These are phyloP conservation scores for Busseola fusca DNA, from an alignment of 2,888 invertebrate species.

Conservation along the genomic window DNA sequence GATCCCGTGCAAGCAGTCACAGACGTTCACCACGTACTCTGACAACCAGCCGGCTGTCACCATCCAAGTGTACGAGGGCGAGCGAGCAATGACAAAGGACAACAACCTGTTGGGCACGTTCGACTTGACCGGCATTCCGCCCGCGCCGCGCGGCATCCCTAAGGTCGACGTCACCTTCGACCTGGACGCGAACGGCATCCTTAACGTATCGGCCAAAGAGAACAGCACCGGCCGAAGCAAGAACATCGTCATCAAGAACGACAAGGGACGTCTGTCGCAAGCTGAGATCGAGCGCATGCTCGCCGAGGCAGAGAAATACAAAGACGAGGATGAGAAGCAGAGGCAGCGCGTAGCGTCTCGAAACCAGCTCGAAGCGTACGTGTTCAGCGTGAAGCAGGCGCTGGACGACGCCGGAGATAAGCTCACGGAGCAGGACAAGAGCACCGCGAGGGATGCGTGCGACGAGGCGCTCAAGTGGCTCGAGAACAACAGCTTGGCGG, in stretches of 20 bases:
- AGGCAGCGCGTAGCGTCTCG: conserved; percentile 91
- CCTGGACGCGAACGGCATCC: conserved; percentile 93
- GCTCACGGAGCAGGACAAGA: conserved; percentile 90
- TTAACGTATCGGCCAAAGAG: conserved; percentile 94
- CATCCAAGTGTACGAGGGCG: conserved; percentile 93
- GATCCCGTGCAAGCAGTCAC: conserved; percentile 92
- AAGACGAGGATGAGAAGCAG: conserved; percentile 92
- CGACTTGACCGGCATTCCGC: conserved; percentile 92
- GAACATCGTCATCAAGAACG: conserved; percentile 95
- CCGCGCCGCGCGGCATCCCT: conserved; percentile 91
- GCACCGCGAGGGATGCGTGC: conserved; percentile 83
- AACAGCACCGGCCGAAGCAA: conserved; percentile 91
- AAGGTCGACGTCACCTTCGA: conserved; percentile 93
- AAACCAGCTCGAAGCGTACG: conserved; percentile 92
- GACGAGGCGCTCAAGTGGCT: conserved; percentile 92
- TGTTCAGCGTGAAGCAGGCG: conserved; percentile 92
- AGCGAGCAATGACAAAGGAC: conserved; percentile 94
- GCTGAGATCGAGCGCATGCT: conserved; percentile 95
- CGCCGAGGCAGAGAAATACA: conserved; percentile 92
- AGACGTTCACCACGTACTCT: conserved; percentile 93
- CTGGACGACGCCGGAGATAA: conserved; percentile 90
- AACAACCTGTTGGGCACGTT: conserved; percentile 92
- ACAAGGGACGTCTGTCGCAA: conserved; percentile 94
- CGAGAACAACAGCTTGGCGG: conserved; percentile 91
- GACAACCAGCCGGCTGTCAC: conserved; percentile 94